phyloP scores from a whole-genome alignment of 2,797 vertebrate genomes.

The Rhinichthys osculus region DNA sequence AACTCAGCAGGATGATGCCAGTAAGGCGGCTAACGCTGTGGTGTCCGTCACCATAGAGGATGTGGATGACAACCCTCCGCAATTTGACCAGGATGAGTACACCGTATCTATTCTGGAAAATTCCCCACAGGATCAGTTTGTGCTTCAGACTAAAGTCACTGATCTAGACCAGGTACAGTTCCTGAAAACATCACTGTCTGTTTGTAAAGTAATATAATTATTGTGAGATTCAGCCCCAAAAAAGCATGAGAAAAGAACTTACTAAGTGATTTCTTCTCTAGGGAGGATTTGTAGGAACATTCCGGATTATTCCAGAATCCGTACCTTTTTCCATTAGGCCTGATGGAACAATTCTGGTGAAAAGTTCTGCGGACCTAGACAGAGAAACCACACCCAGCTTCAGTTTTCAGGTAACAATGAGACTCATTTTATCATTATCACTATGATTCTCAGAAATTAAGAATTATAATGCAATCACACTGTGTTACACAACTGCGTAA shows the following conservation, averaged over 20 bases:
- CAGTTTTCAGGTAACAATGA: constrained; percentile 74
- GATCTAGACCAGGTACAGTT: constrained; percentile 79
- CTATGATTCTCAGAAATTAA: not conserved
- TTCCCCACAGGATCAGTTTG: constrained; percentile 63
- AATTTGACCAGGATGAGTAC: constrained; percentile 71
- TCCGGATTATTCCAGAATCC: constrained; percentile 70
- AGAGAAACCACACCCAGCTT: constrained; percentile 70
- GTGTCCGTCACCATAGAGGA: constrained; percentile 77
- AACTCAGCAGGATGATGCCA: constrained; percentile 72
- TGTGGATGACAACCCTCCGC: constrained; percentile 74
- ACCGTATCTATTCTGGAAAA: constrained; percentile 74
- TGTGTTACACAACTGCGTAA: not conserved
- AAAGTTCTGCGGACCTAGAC: constrained; percentile 71
- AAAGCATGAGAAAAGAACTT: not conserved
- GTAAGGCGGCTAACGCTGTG: constrained; percentile 73
- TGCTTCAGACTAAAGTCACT: constrained; percentile 71
- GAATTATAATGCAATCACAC: not conserved
- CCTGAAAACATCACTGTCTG: not conserved
- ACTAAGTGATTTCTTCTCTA: constrained; percentile 49
- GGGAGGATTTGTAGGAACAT: constrained; percentile 79
- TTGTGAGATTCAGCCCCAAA: not conserved
- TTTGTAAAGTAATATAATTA: not conserved
- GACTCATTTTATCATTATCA: not conserved
- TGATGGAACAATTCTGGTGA: constrained; percentile 75
- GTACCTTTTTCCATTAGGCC: constrained; percentile 74